Base-by-base conservation (phyloP, 2,113 vertebrate genomes). In the Asarcornis scutulata region DNA sequence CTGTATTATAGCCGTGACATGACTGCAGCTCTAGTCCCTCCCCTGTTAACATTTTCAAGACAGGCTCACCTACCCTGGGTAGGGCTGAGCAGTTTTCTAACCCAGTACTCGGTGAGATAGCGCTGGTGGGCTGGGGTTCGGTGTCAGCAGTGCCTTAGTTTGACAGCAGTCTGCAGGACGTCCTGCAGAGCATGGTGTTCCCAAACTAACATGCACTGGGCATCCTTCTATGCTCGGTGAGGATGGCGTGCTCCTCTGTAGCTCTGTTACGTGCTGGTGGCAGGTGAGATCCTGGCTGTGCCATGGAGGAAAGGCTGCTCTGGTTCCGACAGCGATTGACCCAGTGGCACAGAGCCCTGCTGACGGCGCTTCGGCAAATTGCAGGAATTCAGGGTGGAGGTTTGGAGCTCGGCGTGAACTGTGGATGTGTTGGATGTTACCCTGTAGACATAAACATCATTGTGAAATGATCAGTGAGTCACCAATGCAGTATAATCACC, bases 401-500 rank as follows among this genome's bases (percentile, higher is more conserved):
- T 80, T 36, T 67, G 89, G 89, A 86, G 40, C 18, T 3, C 4
- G 38, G 11, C 0, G 2, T 15, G 40, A 48, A 10, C 64, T 11
- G 2, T 16, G 55, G 83, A 46, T 6, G 8, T 50, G 58, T 29
- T 60, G 62, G 69, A 81, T 81, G 76, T 52, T 80, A 55, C 38
- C 63, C 73, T 34, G 73, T 56, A 48, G 88, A 87, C 40, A 38
- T 25, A 62, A 66, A 34, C 60, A 48, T 58, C 13, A 1, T n/a
- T 91, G 55, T 76, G 82, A 81, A 89, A 81, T 81, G 90, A 78
- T 91, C 60, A 29, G 74, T 88, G 82, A 75, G 55, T 91, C 88
- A 58, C 88, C 60, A 55, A 1, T 29, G 62, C 62, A 11, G 90
- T 29, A 17, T 58, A 78, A 93, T 82, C 88, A 52, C 55, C 69